Evolutionary conservation across 2,888 invertebrate species (phyloP).

Genomic region (Pocota personata): DNA sequence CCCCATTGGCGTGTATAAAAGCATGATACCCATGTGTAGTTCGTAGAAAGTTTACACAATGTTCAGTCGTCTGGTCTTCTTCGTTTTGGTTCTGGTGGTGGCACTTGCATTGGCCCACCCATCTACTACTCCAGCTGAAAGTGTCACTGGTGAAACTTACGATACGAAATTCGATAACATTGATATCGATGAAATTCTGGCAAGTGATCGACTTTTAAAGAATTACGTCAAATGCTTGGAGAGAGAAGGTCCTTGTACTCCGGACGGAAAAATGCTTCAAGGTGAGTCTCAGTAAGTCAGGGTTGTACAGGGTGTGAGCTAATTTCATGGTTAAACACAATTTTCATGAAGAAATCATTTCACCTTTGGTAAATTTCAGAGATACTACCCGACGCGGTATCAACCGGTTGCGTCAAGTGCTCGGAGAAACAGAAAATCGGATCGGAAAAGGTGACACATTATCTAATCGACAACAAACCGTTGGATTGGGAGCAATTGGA

Average conservation of each 20-base stretch:
- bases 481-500: conserved; percentile 85
- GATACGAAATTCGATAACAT: conserved; percentile 88
- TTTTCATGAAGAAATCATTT: conserved; percentile 65
- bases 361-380: conserved; percentile 81
- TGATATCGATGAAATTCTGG: conserved; percentile 87
- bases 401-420: conserved; percentile 88
- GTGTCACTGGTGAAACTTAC: conserved; percentile 81
- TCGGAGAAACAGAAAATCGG: conserved; percentile 86
- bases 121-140: conserved; percentile 74
- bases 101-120: conserved; percentile 20
- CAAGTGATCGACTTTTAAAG: conserved; percentile 86
- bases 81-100: neutral
- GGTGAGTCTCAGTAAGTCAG: too few species aligned
- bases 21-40: neutral
- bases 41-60: conserved; percentile 5
- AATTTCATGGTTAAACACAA: neutral
- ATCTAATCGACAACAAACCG: conserved; percentile 82
- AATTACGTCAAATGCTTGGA: conserved; percentile 88
- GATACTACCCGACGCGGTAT: conserved; percentile 88
- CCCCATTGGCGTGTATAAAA: conserved; percentile 29
- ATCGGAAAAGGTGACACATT: conserved; percentile 86
- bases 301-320: neutral
- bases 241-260: conserved; percentile 86
- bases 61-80: conserved; percentile 13
- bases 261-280: conserved; percentile 88